Base-by-base conservation (phyloP, 2,113 vertebrate species). In the Solenodon paradoxus region DNA sequence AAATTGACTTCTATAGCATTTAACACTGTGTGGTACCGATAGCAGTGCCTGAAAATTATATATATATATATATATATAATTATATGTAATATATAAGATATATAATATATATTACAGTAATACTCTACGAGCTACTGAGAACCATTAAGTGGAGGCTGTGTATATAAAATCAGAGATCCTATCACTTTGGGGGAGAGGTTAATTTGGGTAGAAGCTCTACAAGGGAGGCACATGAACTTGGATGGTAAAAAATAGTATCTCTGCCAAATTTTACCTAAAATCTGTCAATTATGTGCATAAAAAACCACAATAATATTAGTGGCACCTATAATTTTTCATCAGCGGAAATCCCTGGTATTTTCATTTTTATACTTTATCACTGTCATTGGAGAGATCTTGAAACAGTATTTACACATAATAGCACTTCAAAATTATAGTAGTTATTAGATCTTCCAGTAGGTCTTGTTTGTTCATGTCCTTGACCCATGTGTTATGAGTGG, bases 401-500 rank as follows among this genome's bases (percentile, higher is more conserved):
- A 83, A 78, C 38, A 59, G 4, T 55, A 3, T 71, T 69, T 82
- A 35, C 26, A 7, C 15, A 49, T 55, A 74, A 2, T 4, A 9
- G 2, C 40, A 57, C n/a, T 82, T 69, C 74, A 51, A 5, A 75
- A 45, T 66, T 26, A 26, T 5, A 35, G 6, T 47, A 28, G 35
- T 71, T 94, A 6, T 38, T 35, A 61, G 64, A 15, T 74, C 45
- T 5, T 10, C 26, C 15, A 42, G 12, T 32, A 32, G 35, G 32
- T 24, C 22, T 64, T 74, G 9, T 78, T 38, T n/a, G 38, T 30
- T 75, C 9, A 1, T 32, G 40, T 38, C 20, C 20, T 1, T 5
- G n/a, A 10, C 20, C 42, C 1, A 1, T 0, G 0, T 10, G 13
- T 24, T 61, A 11, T 0, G 4, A 7, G 47, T 26, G 32, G 28